A percentile compares a stretch with the other conserved stretches of the same genome.
Conservation (phyloP, 2,113 vertebrate genomes). For the Vimba vimba region DNA sequence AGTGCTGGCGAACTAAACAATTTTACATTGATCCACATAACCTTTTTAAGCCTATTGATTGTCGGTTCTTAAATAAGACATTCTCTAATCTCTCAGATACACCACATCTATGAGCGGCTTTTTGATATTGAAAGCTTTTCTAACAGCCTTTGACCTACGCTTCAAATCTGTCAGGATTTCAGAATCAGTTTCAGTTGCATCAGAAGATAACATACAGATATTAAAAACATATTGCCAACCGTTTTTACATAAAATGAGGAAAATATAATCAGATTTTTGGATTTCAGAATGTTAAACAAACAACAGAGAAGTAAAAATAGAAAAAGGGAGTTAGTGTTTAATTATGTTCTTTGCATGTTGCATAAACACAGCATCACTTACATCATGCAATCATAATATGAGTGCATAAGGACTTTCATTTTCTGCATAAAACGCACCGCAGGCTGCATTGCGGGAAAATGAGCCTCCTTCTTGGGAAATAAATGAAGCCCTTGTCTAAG, state of each 20-base stretch:
- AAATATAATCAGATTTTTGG: background rate
- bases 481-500: conserved; percentile 79
- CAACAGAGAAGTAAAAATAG: background rate
- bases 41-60: conserved; percentile 77
- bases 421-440: conserved; percentile 19
- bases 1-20: conserved; percentile 75
- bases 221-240: background rate
- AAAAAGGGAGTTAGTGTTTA: conserved; percentile 4
- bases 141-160: conserved; percentile 2
- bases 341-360: conserved; percentile 1
- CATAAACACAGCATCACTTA: conserved; percentile 8
- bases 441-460: conserved; percentile 62
- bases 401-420: conserved; percentile 38
- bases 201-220: background rate
- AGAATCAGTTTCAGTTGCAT: background rate
- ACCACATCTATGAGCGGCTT: conserved; percentile 44
- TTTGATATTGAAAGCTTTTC: conserved; percentile 58
- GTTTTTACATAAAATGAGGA: background rate
- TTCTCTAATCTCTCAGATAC: conserved; percentile 56
- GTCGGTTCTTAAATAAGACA: conserved; percentile 71
- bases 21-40: conserved; percentile 77
- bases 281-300: conserved; percentile 1
- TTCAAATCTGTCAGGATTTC: background rate
- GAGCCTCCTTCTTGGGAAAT: conserved; percentile 76
- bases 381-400: conserved; percentile 13